Percentiles rank a stretch among this genome's conserved stretches.
Evolutionary conservation across 2,888 invertebrate genomes (phyloP).

Genomic region (Acleris sparsana): DNA sequence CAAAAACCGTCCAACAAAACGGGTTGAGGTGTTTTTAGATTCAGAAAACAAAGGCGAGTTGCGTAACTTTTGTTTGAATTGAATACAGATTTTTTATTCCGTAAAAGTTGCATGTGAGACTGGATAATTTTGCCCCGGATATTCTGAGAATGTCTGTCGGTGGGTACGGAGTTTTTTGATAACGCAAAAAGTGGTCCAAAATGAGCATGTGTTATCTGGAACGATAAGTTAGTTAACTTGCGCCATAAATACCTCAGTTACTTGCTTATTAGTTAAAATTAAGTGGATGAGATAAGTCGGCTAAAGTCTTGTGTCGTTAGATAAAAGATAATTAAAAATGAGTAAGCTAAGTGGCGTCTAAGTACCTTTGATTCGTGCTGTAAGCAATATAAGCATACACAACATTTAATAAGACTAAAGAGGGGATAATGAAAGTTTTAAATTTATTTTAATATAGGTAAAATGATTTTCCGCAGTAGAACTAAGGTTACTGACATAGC

Average conservation of each 20-base stretch:
- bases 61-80: slow-evolving; percentile 67
- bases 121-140: slow-evolving; percentile 43
- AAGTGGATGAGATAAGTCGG: slow-evolving; percentile 23
- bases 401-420: too few relatives aligned
- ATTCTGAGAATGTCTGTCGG: slow-evolving; percentile 54
- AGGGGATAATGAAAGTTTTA: too few relatives aligned
- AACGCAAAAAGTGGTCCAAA: slow-evolving; percentile 50
- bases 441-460: too few relatives aligned
- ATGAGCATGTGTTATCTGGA: slow-evolving; percentile 45
- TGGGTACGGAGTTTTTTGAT: slow-evolving; percentile 53
- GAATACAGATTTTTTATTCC: slow-evolving; percentile 53
- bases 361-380: not conserved
- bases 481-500: too few relatives aligned
- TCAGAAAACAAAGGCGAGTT: slow-evolving; percentile 64
- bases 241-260: slow-evolving; percentile 43
- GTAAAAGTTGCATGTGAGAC: slow-evolving; percentile 44
- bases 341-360: not conserved
- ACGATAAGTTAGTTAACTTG: slow-evolving; percentile 47
- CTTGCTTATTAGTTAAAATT: slow-evolving; percentile 23
- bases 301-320: not conserved
- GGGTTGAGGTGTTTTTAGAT: slow-evolving; percentile 78
- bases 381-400: too few relatives aligned
- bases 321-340: not conserved
- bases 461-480: too few relatives aligned
- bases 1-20: slow-evolving; percentile 54